These are phyloP conservation scores for Lasioglossum calceatum DNA, from an alignment of 2,888 invertebrate genomes.

Conservation along the genomic window DNA sequence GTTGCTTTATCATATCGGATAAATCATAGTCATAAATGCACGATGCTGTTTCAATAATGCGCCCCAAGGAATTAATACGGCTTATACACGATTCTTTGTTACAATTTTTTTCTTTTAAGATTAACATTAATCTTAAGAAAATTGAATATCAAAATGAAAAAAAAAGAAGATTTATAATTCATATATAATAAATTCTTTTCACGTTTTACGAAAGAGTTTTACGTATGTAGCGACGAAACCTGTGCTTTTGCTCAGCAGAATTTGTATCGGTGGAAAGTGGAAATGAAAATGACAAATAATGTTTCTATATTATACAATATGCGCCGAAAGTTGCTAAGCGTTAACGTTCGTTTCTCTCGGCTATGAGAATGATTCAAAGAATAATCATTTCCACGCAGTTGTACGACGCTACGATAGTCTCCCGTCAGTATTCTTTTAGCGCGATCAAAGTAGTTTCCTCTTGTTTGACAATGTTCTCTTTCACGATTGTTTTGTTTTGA, in stretches of 20 bases:
- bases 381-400: slow-evolving; percentile 43
- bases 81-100: slow-evolving; percentile 35
- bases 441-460: slow-evolving; percentile 22
- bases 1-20: slow-evolving; percentile 52
- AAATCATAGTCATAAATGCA: slow-evolving; percentile 31
- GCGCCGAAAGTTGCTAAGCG: neutral
- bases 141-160: slow-evolving; percentile 7
- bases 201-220: slow-evolving; percentile 62
- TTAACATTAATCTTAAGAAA: slow-evolving; percentile 27
- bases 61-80: slow-evolving; percentile 35
- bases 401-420: slow-evolving; percentile 46
- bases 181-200: slow-evolving; percentile 60
- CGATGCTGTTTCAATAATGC: slow-evolving; percentile 30
- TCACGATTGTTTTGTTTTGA: neutral
- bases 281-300: slow-evolving; percentile 12
- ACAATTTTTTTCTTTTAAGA: slow-evolving; percentile 17
- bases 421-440: slow-evolving; percentile 53
- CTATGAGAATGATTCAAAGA: slow-evolving; percentile 57
- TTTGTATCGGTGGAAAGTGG: slow-evolving; percentile 20
- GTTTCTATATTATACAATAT: neutral
- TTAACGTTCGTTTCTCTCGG: slow-evolving; percentile 9
- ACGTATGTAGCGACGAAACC: slow-evolving; percentile 57
- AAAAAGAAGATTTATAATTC: slow-evolving; percentile 50
- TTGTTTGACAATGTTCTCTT: slow-evolving; percentile 26
- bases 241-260: slow-evolving; percentile 37